Evolutionary conservation across 2,113 vertebrate species (phyloP).

Genomic region (Cyprinodon variegatus): DNA sequence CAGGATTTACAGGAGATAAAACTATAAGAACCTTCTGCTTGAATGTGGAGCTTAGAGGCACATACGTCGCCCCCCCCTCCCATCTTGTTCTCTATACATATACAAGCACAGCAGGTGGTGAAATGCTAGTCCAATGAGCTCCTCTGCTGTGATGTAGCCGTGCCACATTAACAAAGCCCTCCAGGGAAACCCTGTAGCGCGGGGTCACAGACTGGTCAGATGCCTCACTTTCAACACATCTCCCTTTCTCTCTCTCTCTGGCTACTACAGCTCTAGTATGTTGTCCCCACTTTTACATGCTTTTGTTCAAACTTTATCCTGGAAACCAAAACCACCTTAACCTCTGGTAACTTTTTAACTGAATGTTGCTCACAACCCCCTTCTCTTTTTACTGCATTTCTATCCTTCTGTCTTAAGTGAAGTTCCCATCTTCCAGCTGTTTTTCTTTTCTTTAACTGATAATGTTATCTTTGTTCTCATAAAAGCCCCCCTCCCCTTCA

Average conservation of each 20-base stretch:
- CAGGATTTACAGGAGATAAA: slow-evolving; percentile 53
- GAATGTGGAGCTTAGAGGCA: slow-evolving; percentile 23
- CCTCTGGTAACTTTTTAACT: neutral
- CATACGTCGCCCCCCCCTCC: slow-evolving; percentile 10
- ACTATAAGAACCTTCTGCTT: slow-evolving; percentile 12
- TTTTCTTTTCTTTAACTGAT: slow-evolving; percentile 8
- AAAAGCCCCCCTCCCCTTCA: slow-evolving; percentile 15
- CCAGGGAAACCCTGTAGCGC: slow-evolving; percentile 67
- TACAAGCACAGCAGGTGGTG: slow-evolving; percentile 64
- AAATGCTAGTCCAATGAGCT: slow-evolving; percentile 62
- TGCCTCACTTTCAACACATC: slow-evolving; percentile 61
- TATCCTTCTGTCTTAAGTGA: neutral
- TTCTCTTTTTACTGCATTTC: neutral
- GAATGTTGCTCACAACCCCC: neutral
- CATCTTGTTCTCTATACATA: slow-evolving; percentile 9
- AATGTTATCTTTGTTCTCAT: slow-evolving; percentile 3
- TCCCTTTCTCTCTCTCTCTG: slow-evolving; percentile 33
- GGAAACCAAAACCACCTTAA: slow-evolving; percentile 1
- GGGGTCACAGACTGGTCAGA: slow-evolving; percentile 70
- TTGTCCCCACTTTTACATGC: slow-evolving; percentile 42
- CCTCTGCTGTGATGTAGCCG: slow-evolving; percentile 56
- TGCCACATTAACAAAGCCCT: slow-evolving; percentile 73
- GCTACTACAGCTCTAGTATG: slow-evolving; percentile 38
- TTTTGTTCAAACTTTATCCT: slow-evolving; percentile 15
- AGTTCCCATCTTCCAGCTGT: neutral